phyloP scores from a whole-genome alignment of 2,888 invertebrate genomes.

The Lampropteryx suffumata region DNA sequence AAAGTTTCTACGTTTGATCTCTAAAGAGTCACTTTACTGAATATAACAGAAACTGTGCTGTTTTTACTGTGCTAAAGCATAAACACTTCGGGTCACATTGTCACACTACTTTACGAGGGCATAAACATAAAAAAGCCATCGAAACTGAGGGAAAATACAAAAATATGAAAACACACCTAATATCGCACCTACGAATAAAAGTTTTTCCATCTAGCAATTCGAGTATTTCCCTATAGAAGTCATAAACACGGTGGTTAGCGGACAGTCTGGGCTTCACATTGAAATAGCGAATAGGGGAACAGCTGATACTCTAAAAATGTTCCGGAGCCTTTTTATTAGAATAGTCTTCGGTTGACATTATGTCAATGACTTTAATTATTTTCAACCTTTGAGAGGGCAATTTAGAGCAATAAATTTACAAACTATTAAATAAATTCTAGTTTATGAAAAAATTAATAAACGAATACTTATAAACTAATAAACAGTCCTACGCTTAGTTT shows the following conservation, averaged over 20 bases:
- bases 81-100: slow-evolving; percentile 71
- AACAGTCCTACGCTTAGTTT: too few species aligned
- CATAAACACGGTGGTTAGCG: slow-evolving; percentile 74
- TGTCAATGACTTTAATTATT: too few species aligned
- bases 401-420: too few species aligned
- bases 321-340: too few species aligned
- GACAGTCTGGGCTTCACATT: slow-evolving; percentile 37
- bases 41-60: neutral
- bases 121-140: slow-evolving; percentile 81
- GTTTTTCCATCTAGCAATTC: slow-evolving; percentile 75
- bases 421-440: too few species aligned
- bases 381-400: too few species aligned
- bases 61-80: slow-evolving; percentile 35
- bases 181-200: slow-evolving; percentile 65
- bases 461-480: too few species aligned
- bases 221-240: slow-evolving; percentile 81
- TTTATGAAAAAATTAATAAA: too few species aligned
- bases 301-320: slow-evolving; percentile 8
- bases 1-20: too few species aligned
- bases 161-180: slow-evolving; percentile 77
- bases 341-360: too few species aligned
- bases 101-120: slow-evolving; percentile 72
- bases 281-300: neutral
- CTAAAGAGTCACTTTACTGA: neutral
- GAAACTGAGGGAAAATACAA: slow-evolving; percentile 47